phyloP scores from a whole-genome alignment of 2,888 invertebrate species.

The Diogma glabrata region DNA sequence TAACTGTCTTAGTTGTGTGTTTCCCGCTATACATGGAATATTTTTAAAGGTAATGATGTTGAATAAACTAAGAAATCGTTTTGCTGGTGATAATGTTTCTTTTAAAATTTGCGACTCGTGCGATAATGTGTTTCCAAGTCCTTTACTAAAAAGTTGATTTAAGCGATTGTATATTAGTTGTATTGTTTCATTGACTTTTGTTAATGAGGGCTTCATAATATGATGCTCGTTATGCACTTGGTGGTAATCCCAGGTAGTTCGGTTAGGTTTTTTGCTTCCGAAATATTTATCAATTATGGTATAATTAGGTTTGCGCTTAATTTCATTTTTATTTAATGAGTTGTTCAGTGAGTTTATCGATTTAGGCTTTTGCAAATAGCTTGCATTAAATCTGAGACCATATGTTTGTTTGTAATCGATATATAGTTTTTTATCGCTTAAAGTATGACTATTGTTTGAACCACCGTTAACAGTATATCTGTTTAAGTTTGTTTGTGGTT shows the following conservation, averaged over 20 bases:
- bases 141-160: slow-evolving; percentile 26
- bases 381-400: slow-evolving; percentile 18
- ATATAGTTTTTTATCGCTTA: slow-evolving; percentile 11
- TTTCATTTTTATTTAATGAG: too few relatives aligned
- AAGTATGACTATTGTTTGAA: too few relatives aligned
- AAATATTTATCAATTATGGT: not conserved
- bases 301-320: too few relatives aligned
- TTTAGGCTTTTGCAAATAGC: not conserved
- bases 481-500: too few relatives aligned
- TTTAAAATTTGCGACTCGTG: not conserved
- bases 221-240: not conserved
- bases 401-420: slow-evolving; percentile 17
- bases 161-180: slow-evolving; percentile 23
- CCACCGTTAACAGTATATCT: too few relatives aligned
- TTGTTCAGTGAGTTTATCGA: too few relatives aligned
- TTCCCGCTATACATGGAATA: slow-evolving; percentile 40
- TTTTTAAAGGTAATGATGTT: slow-evolving; percentile 60
- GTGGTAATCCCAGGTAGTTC: slow-evolving; percentile 6
- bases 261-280: not conserved
- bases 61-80: slow-evolving; percentile 53
- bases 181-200: slow-evolving; percentile 10
- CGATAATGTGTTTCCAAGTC: not conserved
- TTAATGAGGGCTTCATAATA: slow-evolving; percentile 3
- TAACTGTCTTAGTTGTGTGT: slow-evolving; percentile 40
- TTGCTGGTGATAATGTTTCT: slow-evolving; percentile 14